Conservation (phyloP, 2,113 vertebrate species). For the Dryoscopus gambensis region DNA sequence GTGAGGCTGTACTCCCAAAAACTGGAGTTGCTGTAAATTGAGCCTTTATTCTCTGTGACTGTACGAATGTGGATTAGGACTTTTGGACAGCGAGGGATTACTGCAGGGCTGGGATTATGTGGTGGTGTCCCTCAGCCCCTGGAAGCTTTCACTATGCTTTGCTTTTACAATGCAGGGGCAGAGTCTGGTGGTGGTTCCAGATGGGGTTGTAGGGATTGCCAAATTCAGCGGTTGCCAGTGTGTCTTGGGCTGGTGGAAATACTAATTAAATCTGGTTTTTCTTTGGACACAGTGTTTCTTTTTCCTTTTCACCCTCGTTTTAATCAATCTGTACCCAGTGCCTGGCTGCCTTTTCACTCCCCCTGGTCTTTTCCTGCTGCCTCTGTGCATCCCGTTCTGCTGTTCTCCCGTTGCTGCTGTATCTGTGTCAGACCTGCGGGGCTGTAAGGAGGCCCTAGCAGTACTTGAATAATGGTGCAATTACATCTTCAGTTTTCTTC, state of each 20-base stretch:
- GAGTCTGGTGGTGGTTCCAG: neutral
- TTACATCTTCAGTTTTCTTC: neutral
- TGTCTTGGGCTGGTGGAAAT: neutral
- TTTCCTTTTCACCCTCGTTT: fast-evolving
- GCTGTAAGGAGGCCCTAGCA: neutral
- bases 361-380: neutral
- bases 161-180: neutral
- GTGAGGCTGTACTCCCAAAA: neutral
- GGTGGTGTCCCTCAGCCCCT: neutral
- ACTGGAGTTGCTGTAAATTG: neutral
- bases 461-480: neutral
- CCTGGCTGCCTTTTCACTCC: neutral
- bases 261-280: neutral
- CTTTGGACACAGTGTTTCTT: neutral
- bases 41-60: fast-evolving
- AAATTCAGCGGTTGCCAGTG: neutral
- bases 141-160: neutral
- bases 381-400: neutral
- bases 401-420: neutral
- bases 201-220: neutral
- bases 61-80: neutral
- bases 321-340: fast-evolving
- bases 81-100: neutral
- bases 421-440: neutral
- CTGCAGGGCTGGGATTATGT: neutral